Conservation (phyloP, 2,113 vertebrate genomes). For the Hystrix brachyura region DNA sequence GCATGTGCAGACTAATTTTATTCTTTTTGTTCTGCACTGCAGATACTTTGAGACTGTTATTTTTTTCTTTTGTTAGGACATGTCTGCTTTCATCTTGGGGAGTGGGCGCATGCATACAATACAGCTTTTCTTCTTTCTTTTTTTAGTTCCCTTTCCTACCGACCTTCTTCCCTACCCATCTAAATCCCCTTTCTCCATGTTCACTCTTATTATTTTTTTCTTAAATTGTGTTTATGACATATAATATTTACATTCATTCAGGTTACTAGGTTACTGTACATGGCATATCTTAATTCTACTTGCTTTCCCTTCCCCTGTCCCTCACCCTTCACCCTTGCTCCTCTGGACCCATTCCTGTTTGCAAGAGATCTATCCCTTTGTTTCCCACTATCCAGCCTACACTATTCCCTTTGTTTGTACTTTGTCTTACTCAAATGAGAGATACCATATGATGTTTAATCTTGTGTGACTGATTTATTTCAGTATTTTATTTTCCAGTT, state of each 20-base stretch:
- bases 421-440: neutral
- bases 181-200: neutral
- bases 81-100: too few species aligned
- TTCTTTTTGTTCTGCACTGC: neutral
- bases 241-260: neutral
- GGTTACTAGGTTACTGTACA: neutral
- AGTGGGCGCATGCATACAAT: too few species aligned
- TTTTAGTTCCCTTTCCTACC: too few species aligned
- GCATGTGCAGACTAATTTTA: neutral
- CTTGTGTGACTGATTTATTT: neutral
- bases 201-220: neutral
- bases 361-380: neutral
- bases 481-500: neutral
- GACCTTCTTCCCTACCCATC: too few species aligned
- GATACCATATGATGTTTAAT: neutral
- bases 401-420: neutral
- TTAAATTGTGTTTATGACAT: neutral
- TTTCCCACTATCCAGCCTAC: neutral
- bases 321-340: neutral
- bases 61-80: too few species aligned
- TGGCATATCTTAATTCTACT: neutral
- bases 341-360: neutral
- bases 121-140: too few species aligned
- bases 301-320: neutral
- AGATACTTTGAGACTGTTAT: too few species aligned